Evolutionary conservation across 2,888 invertebrate genomes (phyloP).

Genomic region (Argyresthia albistria): DNA sequence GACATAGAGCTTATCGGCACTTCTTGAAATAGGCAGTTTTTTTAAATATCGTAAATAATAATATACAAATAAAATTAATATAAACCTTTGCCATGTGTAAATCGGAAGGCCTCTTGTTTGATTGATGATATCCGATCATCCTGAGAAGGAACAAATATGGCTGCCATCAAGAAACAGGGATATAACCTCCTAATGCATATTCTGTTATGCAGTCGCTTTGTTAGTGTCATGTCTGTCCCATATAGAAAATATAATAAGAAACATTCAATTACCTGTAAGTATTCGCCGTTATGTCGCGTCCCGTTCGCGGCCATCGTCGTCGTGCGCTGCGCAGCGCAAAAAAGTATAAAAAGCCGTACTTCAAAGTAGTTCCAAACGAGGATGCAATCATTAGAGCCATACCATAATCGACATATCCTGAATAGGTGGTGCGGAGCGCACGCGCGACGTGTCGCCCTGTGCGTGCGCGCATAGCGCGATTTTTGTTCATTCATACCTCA

Average conservation of each 20-base stretch:
- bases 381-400: constrained; percentile 64
- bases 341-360: constrained; percentile 53
- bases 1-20: too few relatives aligned
- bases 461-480: constrained; percentile 21
- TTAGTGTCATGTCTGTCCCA: neutral
- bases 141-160: too few relatives aligned
- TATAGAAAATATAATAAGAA: constrained; percentile 5
- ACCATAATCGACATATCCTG: constrained; percentile 64
- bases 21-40: too few relatives aligned
- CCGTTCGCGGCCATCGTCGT: constrained; percentile 40
- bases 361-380: constrained; percentile 49
- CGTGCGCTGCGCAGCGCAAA: constrained; percentile 36
- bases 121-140: too few relatives aligned
- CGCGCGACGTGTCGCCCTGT: constrained; percentile 28
- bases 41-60: too few relatives aligned
- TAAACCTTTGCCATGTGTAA: too few relatives aligned
- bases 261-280: constrained; percentile 7
- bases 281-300: constrained; percentile 57
- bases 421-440: constrained; percentile 60
- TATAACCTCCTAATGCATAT: too few relatives aligned
- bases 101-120: too few relatives aligned
- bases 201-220: too few relatives aligned
- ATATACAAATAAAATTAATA: too few relatives aligned
- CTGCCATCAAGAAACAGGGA: too few relatives aligned
- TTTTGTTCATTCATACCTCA: constrained; percentile 50